Conservation (phyloP, 2,797 vertebrate species). For the Thunnus albacares region DNA sequence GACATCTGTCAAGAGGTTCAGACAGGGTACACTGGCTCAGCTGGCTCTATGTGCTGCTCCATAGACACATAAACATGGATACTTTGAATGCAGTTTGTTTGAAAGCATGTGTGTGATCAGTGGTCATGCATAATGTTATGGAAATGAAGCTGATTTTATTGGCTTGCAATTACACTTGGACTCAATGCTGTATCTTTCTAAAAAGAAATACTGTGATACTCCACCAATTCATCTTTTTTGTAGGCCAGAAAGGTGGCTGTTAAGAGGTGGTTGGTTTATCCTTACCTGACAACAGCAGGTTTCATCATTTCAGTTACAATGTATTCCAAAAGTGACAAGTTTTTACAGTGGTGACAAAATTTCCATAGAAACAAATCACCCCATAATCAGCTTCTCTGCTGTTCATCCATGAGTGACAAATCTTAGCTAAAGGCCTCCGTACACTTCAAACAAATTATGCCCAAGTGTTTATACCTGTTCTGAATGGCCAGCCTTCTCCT, state of each 20-base stretch:
- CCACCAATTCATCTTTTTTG: not conserved
- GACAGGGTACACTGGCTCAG: not conserved
- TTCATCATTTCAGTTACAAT: no score
- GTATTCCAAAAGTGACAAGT: no score
- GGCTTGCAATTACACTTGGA: not conserved
- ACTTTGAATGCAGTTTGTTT: not conserved
- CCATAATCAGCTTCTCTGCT: no score
- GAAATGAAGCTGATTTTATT: constrained; percentile 2
- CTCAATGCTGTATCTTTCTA: not conserved
- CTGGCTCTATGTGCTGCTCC: not conserved
- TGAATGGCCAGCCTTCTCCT: no score
- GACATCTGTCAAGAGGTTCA: constrained; percentile 27
- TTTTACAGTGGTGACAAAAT: no score
- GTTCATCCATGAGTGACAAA: no score
- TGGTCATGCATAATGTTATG: not conserved
- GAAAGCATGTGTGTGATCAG: not conserved
- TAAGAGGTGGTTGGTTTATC: no score
- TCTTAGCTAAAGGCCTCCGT: no score
- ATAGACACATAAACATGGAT: constrained; percentile 12
- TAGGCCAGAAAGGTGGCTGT: not conserved
- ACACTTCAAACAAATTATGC: no score
- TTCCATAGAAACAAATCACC: no score
- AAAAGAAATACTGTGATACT: not conserved
- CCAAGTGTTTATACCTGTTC: no score
- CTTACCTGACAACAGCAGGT: no score